Evolutionary conservation across 2,888 invertebrate genomes (phyloP), one percentile per base, ranked within the genome.

Genomic region (Teinopalpus imperialis): DNA sequence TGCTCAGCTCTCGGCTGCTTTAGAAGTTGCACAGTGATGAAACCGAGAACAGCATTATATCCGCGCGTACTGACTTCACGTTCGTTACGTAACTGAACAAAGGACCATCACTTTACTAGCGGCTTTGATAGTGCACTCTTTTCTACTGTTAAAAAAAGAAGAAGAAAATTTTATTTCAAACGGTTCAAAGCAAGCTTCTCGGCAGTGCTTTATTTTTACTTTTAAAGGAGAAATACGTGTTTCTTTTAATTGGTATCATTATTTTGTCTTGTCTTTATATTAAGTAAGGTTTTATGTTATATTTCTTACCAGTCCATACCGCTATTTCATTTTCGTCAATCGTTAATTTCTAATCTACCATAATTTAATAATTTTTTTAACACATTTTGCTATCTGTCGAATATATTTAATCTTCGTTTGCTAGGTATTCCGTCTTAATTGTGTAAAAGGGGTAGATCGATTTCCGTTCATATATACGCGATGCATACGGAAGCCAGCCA

Each of bases 1-100:
- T 72, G 64, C 54, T 54, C 57, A 57, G 61, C 66, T 63, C 69
- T 66, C 61, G 56, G 57, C 65, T 65, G 62, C 66, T 69, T 69
- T 68, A 67, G 67, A 74, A 74, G 66, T 56, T 57, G 49, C 57
- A 64, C 69, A 67, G 69, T 65, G 63, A 31, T 37, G 34, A 47
- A 36, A 35, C 31, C 21, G 12, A 16, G 31, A n/a, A 20, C 35
- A 30, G 43, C 13, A 16, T n/a, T 31, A 31, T 12, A 12, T 30
- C n/a, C 0, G 12, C 23, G 20, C 42, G 12, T 7, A 27, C 12
- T 9, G 26, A 27, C 27, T 43, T 29, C 14, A 13, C 27, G 8
- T 34, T 29, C 1, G 9, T 43, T 35, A 29, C 14, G 27, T 13
- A 43, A 35, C 2, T 14, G 10, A 12, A 23, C 10, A 6, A 21